Base-by-base conservation (phyloP, 2,797 vertebrate genomes). In the Alcedo quadribrachys region DNA sequence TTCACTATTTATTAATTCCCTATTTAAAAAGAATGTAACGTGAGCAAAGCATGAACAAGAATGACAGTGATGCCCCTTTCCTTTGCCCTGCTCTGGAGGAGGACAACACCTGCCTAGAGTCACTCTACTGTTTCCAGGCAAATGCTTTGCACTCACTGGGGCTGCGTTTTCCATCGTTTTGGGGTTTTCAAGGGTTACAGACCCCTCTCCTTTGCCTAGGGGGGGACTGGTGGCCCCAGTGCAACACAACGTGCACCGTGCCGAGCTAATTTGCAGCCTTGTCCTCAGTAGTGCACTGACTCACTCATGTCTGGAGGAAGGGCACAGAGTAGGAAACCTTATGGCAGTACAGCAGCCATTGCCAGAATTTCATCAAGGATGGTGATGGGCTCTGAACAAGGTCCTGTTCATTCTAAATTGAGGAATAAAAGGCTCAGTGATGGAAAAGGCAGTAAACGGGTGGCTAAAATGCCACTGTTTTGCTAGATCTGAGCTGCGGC, bases 281-380 rank as follows among this genome's bases (percentile, higher is more conserved):
- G 70, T 91, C 80, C 79, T 79, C 40, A 0, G 46, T 25, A 73
- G 43, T 2, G 5, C 80, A 68, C 62, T 90, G 86, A 83, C 45
- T 81, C 67, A 46, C 60, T 79, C 78, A 81, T 91, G 79, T 92
- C 93, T 96, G 90, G 71, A 88, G 73, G 73, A 95, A 92, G 75
- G 90, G 88, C 7, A 4, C 62, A 83, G 58, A 93, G 69, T 81
- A 63, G 73, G 69, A 85, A 94, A 91, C 94, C 80, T 91, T 94
- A 94, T 96, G 94, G 90, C 86, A 85, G 33, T 75, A 60, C 21
- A 69, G 66, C 27, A 69, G 37, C 5, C 0, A 2, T 63, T 90
- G 94, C 92, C 92, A 95, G 81, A 92, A 94, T 92, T 63, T 95
- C 88, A 90, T 93, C 93, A 83, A 48, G 58, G 50, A 83, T 45